A percentile compares a stretch with the other conserved stretches of the same genome.
Conservation (phyloP, 92 coral and sea anemone genomes). For the Heliopora coerulea region DNA sequence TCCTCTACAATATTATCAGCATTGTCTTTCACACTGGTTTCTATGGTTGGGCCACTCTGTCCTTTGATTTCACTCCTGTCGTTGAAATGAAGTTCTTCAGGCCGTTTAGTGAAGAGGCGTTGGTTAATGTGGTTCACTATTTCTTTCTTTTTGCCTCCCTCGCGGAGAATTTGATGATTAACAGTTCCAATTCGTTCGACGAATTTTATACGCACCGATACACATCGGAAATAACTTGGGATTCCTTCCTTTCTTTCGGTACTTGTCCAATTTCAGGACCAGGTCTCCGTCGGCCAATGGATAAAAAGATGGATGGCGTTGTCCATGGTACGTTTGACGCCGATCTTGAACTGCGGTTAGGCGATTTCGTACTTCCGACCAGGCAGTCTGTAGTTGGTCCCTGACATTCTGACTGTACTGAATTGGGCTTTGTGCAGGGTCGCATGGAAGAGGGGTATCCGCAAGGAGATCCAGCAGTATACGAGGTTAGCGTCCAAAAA, state of each 20-base stretch:
- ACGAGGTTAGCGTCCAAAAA: background rate
- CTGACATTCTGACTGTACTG: background rate
- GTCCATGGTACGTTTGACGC: background rate
- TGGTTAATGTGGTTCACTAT: background rate
- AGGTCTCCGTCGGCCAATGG: background rate
- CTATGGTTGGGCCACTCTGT: background rate
- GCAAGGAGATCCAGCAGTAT: constrained; percentile 1
- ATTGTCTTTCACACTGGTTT: background rate
- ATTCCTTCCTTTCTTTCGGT: background rate
- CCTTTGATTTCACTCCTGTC: background rate
- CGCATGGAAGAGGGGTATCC: background rate
- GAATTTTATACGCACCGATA: background rate
- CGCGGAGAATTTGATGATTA: background rate
- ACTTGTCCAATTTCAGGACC: background rate
- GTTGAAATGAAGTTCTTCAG: background rate
- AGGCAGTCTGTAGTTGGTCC: background rate
- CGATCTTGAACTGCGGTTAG: background rate
- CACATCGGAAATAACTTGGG: background rate
- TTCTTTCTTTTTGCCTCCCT: constrained; percentile 1
- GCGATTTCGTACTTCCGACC: background rate
- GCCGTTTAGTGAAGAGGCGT: background rate
- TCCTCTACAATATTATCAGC: background rate
- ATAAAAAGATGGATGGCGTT: constrained; percentile 4
- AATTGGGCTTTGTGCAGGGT: background rate
- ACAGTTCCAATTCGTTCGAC: background rate